Base-by-base conservation (phyloP, 1,140 invertebrate genomes). In the Pemphigus obesinymphae region DNA sequence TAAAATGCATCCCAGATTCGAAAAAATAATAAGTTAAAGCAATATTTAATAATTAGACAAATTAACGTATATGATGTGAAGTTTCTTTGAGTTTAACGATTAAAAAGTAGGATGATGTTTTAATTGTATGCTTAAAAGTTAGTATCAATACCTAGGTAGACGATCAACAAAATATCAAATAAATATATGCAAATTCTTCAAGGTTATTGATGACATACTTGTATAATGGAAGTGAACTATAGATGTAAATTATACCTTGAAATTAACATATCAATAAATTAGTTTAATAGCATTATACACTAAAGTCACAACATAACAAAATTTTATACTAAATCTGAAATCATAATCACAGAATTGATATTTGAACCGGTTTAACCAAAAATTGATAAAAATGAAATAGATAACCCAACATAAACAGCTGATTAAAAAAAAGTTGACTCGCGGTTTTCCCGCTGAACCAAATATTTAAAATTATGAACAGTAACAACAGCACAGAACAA, bases 381-480 rank as follows among this genome's bases (percentile, higher is more conserved):
- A 66, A 26, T 13, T 70, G 66, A 70, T 70, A 45, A 43, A 7
- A 43, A n/a, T n/a, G n/a, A n/a, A n/a, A n/a, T n/a, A n/a, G 66
- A 70, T 70, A 70, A 70, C 66, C n/a, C n/a, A 70, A 2, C 17
- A 45, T 70, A 45, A 70, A 45, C 66, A 70, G n/a, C 20, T 70
- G 66, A 37, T 68, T n/a, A n/a, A n/a, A n/a, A n/a, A n/a, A n/a
- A n/a, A n/a, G n/a, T n/a, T n/a, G n/a, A n/a, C n/a, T n/a, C n/a
- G n/a, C n/a, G n/a, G n/a, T n/a, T n/a, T n/a, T n/a, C n/a, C n/a
- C n/a, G n/a, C n/a, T n/a, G n/a, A n/a, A n/a, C n/a, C n/a, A n/a
- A n/a, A n/a, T n/a, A n/a, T n/a, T n/a, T n/a, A n/a, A n/a, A n/a
- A n/a, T n/a, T n/a, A n/a, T n/a, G n/a, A n/a, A n/a, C n/a, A n/a